Base-by-base conservation (phyloP, 2,888 invertebrate genomes). In the Nomada fabriciana region DNA sequence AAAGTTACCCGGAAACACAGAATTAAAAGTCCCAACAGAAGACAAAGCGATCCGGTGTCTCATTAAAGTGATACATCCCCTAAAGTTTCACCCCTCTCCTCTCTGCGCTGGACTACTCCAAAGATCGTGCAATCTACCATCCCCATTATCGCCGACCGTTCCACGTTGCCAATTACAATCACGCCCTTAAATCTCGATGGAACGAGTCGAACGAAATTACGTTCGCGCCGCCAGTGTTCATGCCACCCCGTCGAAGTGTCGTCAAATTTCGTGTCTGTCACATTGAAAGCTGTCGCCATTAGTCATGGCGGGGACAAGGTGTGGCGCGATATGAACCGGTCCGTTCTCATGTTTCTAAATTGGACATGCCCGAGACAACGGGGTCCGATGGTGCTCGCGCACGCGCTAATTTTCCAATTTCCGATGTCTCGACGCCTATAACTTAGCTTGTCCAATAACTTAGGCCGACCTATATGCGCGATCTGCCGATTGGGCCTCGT, bases 361-460 rank as follows among this genome's bases (percentile, higher is more conserved):
- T 84, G 78, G 67, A 81, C 79, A 72, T 71, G 63, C 61, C 72
- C 80, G 76, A 81, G 74, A 83, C 78, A 86, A 79, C 68, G 67
- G 68, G 42, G 68, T 10, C 23, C 65, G 29, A 15, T 7, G 57
- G 2, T 18, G 43, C n/a, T 20, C 20, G 73, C 25, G 65, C 53
- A 60, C 84, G 59, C 68, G 79, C 79, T 86, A 86, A 86, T 86
- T 77, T 84, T 81, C 84, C 84, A 81, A 86, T 86, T 86, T 86
- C 86, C 86, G 83, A 76, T 60, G 83, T 64, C 76, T 61, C 74
- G 57, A 67, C 79, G 65, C 70, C 83, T 74, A 76, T 80, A 76
- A 81, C 64, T 80, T 69, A 64, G 43, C 57, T 57, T 57, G 73
- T 68, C 61, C 78, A 59, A 74, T 81, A 81, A 84, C 72, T 79